Evolutionary conservation across 2,888 invertebrate species (phyloP).

Genomic region (Eristalinus aeneus): DNA sequence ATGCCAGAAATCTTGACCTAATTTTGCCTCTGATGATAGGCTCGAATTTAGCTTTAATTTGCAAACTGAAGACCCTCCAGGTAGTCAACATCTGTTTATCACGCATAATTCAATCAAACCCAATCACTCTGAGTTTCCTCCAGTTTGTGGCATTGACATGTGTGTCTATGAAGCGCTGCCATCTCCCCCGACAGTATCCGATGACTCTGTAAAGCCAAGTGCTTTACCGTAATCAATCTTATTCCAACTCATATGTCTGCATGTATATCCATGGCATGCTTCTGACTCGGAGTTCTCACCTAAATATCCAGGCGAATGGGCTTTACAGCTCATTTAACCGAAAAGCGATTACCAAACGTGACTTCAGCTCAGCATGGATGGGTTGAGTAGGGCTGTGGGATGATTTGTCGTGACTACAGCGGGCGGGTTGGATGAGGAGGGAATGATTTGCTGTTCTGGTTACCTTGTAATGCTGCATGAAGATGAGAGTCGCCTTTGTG

Average conservation of each 20-base stretch:
- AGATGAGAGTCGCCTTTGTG: background rate
- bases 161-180: background rate
- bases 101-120: slow-evolving; percentile 34
- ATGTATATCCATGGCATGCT: slow-evolving; percentile 25
- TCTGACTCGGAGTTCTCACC: slow-evolving; percentile 3
- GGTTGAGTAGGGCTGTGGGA: background rate
- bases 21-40: background rate
- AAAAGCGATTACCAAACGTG: slow-evolving; percentile 55
- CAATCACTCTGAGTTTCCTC: background rate
- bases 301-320: slow-evolving; percentile 47
- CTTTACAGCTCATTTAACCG: slow-evolving; percentile 59
- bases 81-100: slow-evolving; percentile 6
- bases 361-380: background rate
- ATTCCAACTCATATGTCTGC: slow-evolving; percentile 38
- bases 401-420: background rate
- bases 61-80: background rate
- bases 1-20: background rate
- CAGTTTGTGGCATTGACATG: slow-evolving; percentile 17
- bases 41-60: background rate
- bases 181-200: slow-evolving; percentile 4
- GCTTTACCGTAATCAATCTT: slow-evolving; percentile 52
- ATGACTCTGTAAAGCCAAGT: slow-evolving; percentile 1
- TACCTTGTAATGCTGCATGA: background rate
- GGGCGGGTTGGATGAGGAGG: background rate
- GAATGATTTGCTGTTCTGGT: background rate